phyloP scores from a whole-genome alignment of 2,113 vertebrate genomes.

The Entelurus aequoreus region DNA sequence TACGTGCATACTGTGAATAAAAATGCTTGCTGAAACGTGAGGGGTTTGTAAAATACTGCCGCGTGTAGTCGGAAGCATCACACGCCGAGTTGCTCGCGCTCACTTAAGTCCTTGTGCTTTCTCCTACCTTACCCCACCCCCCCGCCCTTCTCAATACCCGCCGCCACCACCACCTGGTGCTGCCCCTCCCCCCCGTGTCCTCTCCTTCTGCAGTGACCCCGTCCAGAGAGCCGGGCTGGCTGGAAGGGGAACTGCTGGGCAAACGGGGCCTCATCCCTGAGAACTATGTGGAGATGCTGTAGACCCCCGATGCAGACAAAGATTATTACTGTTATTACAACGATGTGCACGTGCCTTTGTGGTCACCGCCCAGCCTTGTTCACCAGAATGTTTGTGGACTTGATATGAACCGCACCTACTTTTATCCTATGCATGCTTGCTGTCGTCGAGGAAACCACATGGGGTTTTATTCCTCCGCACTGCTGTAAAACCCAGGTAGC shows the following conservation, averaged over 20 bases:
- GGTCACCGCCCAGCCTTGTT: conserved; percentile 18
- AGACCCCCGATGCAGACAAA: conserved; percentile 34
- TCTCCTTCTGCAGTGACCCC: conserved; percentile 63
- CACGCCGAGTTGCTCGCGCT: conserved; percentile 3
- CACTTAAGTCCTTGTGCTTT: conserved; percentile 20
- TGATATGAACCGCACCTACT: background rate
- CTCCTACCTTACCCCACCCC: conserved; percentile 2
- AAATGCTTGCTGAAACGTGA: too few species aligned
- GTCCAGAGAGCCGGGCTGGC: conserved; percentile 94
- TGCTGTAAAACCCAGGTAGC: too few species aligned
- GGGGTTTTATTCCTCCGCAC: too few species aligned
- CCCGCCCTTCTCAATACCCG: background rate
- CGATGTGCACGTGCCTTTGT: conserved; percentile 17
- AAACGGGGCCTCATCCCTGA: conserved; percentile 95
- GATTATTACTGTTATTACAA: conserved; percentile 15
- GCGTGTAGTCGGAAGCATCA: too few species aligned
- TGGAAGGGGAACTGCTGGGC: conserved; percentile 93
- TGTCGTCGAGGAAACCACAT: too few species aligned
- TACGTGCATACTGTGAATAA: too few species aligned
- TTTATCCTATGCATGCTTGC: too few species aligned
- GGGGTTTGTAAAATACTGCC: too few species aligned
- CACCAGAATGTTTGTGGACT: conserved; percentile 18
- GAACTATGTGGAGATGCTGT: conserved; percentile 95
- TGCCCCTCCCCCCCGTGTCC: conserved; percentile 35
- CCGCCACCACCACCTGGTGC: conserved; percentile 12